These are phyloP conservation scores for Ophthalmolycus amberensis DNA, from an alignment of 2,113 vertebrate genomes.

Conservation along the genomic window DNA sequence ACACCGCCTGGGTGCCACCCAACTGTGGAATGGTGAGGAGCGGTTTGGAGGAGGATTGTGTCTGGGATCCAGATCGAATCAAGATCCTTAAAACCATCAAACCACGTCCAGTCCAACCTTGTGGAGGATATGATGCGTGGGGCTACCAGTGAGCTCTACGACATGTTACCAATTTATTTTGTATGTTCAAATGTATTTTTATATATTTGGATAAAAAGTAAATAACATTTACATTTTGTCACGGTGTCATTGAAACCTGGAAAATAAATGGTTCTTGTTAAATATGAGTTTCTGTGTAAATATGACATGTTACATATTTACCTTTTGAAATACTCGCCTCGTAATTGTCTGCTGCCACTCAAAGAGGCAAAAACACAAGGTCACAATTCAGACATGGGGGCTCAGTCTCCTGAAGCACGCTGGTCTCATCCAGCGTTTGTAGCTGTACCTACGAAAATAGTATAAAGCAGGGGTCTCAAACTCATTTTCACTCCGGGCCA, in stretches of 20 bases:
- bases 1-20: conserved; percentile 69
- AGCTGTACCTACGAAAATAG: no score
- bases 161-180: conserved; percentile 10
- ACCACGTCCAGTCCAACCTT: background rate
- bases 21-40: conserved; percentile 71
- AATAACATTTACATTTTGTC: background rate
- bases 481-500: no score
- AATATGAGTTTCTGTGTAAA: background rate
- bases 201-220: conserved; percentile 20
- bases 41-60: conserved; percentile 78
- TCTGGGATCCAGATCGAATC: conserved; percentile 71
- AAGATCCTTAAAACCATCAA: conserved; percentile 1
- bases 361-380: background rate
- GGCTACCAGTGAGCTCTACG: background rate
- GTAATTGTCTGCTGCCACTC: background rate
- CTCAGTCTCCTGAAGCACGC: no score
- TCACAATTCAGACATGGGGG: no score
- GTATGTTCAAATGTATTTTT: conserved; percentile 16
- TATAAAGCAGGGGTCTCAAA: no score
- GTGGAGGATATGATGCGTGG: accelerated
- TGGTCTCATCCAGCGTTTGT: no score
- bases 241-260: background rate
- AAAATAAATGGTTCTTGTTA: conserved; percentile 8
- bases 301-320: background rate
- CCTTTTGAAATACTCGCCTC: background rate